Evolutionary conservation across 92 coral and sea anemone species (phyloP), one percentile per base, ranked within the genome.

Genomic region (Pocillopora meandrina): DNA sequence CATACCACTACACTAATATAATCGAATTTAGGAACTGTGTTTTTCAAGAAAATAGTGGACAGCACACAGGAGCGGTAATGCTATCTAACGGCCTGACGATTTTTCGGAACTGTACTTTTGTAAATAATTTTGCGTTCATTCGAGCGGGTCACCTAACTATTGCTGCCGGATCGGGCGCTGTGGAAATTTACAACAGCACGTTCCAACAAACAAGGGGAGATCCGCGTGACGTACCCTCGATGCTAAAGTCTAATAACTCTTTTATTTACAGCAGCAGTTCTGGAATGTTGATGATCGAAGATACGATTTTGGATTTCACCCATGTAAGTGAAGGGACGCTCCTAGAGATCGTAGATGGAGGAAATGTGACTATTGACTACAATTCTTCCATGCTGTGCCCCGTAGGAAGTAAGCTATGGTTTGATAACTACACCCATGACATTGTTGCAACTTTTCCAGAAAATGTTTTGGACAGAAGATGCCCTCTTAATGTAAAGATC

Each of bases 301-400:
- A 90, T 69, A 56, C 93, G 9, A 42, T 85, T 5, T 58, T 86
- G 59, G 76, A 65, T 31, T 61, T 33, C 10, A 33, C 11, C 12
- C 69, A 63, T 18, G 26, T 34, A 2, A 23, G 75, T 18, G 70
- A 86, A 11, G 31, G 33, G 66, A 31, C 67, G 13, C 72, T 90
- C 1, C 65, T 90, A 20, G 59, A 62, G 34, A 80, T 86, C 10
- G 61, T 87, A 12, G 55, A 86, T 0, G 74, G 82, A 0, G 85
- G 84, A 2, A 49, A 36, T 26, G 74, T 81, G 21, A 64, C 5
- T 10, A 33, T 90, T 71, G 88, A 86, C 34, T 75, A 82, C 59
- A 69, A 61, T 14, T 71, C 93, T 1, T 74, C 84, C 10, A 77
- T 82, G 15, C 36, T 71, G n/a, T 90, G 93, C 76, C 79, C 93